A percentile compares a stretch with the other conserved stretches of the same genome.
These are phyloP conservation scores for Auanema sp. DNA, from an alignment of 2,888 invertebrate species.

Conservation along the genomic window DNA sequence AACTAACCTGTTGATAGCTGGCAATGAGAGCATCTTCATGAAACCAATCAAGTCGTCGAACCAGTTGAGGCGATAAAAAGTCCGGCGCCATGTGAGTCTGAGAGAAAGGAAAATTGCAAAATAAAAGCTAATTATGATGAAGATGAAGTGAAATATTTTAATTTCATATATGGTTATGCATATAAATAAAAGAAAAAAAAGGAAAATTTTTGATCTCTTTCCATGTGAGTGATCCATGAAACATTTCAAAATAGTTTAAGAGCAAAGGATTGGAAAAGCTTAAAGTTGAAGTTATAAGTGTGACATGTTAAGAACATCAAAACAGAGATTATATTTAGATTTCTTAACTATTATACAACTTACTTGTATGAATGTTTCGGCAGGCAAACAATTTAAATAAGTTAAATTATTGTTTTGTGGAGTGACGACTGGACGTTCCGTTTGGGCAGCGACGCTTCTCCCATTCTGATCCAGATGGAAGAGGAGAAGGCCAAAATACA, in stretches of 20 bases:
- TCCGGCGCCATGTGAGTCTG: conserved; percentile 63
- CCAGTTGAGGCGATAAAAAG: conserved; percentile 60
- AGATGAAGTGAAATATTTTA: no score
- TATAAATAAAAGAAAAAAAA: neutral
- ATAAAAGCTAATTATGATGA: neutral
- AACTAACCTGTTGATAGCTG: conserved; percentile 46
- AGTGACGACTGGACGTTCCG: conserved; percentile 7
- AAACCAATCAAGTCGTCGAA: conserved; percentile 61
- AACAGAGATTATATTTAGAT: neutral
- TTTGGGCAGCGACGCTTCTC: no score
- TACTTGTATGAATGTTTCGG: conserved; percentile 21
- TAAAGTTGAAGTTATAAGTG: no score
- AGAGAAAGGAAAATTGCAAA: conserved; percentile 2
- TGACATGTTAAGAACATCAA: no score
- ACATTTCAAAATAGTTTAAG: no score
- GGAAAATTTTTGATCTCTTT: neutral
- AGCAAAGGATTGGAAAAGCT: no score
- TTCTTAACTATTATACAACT: neutral
- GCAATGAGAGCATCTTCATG: conserved; percentile 59
- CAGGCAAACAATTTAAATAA: conserved; percentile 13
- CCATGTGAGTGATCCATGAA: neutral
- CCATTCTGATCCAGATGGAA: no score
- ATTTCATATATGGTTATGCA: no score
- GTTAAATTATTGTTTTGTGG: conserved; percentile 9
- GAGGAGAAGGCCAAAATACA: conserved; percentile 6